Evolutionary conservation across 2,113 vertebrate genomes (phyloP), one percentile per base, ranked within the genome.

Genomic region (Puntigrus tetrazona): DNA sequence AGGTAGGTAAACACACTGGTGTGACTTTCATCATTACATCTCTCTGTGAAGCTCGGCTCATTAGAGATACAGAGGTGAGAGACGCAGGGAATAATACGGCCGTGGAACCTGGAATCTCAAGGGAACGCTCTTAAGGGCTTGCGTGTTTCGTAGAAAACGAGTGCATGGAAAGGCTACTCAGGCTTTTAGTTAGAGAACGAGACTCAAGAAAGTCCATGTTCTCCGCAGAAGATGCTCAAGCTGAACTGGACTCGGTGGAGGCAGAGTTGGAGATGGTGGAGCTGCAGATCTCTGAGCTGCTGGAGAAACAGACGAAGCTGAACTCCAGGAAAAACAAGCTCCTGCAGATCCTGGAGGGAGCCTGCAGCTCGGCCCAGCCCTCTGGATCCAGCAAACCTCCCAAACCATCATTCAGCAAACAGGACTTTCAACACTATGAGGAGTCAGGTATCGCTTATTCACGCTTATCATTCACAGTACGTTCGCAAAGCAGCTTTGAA

Each of bases 241-340:
- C 91, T 0, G 96, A 98, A 82, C 86, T 99, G 90, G 94, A 94
- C 38, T 94, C 92, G 0, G 86, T 99, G 87, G 95, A 96, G 82
- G 90, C 86, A 5, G 97, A 99, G 88, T 91, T 99, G 13, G 94
- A 97, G 77, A 88, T 93, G 2, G 90, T 99, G 84, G 96, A 97
- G 86, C 87, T 96, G 78, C 96, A 98, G 92, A 95, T 99, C 22
- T 88, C 96, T 27, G 96, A 97, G 82, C 95, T 99, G 14, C 89
- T 95, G 84, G 94, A 98, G 90, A 96, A 95, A 55, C 96, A 98
- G 84, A 85, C 95, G 0, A 93, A 96, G 2, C 95, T 99, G 27
- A 90, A 93, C 9, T 83, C 94, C 34, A 95, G 92, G 75, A 98
- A 95, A 89, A 90, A 63, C 0, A 80, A 86, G 1, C 87, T 99